These are phyloP conservation scores for Hippopotamyrus pictus DNA, from an alignment of 2,797 vertebrate genomes.

Conservation along the genomic window DNA sequence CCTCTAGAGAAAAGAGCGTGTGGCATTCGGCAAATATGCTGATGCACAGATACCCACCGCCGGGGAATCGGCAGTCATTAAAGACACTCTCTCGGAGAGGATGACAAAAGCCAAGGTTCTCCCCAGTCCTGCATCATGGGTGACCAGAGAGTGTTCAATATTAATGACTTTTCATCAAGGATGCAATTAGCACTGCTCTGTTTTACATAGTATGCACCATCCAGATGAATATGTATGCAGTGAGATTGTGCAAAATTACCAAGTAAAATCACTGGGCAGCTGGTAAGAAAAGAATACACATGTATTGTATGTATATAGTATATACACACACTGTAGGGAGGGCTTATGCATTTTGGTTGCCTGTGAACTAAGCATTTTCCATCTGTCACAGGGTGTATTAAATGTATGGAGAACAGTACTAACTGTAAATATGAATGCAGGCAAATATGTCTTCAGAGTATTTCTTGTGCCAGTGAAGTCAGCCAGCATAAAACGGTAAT, in stretches of 20 bases:
- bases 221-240: constrained; percentile 63
- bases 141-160: constrained; percentile 58
- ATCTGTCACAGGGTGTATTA: constrained; percentile 45
- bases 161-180: constrained; percentile 63
- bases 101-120: constrained; percentile 35
- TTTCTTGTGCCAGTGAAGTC: neutral
- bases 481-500: neutral
- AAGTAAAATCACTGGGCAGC: constrained; percentile 56
- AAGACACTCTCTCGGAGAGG: constrained; percentile 49
- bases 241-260: constrained; percentile 51
- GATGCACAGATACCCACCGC: constrained; percentile 59
- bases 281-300: constrained; percentile 38
- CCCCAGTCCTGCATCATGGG: constrained; percentile 45
- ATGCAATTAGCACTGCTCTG: constrained; percentile 59
- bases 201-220: constrained; percentile 56
- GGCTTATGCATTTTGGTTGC: constrained; percentile 52
- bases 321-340: constrained; percentile 43
- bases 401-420: constrained; percentile 25
- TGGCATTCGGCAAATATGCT: constrained; percentile 69
- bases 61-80: constrained; percentile 76
- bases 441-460: neutral
- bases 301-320: constrained; percentile 6
- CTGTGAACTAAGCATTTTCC: constrained; percentile 49
- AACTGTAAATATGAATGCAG: constrained; percentile 10
- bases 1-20: constrained; percentile 64